Percentiles rank a stretch among this genome's conserved stretches.
Evolutionary conservation across 2,797 vertebrate species (phyloP).

Genomic region (Microtus californicus): DNA sequence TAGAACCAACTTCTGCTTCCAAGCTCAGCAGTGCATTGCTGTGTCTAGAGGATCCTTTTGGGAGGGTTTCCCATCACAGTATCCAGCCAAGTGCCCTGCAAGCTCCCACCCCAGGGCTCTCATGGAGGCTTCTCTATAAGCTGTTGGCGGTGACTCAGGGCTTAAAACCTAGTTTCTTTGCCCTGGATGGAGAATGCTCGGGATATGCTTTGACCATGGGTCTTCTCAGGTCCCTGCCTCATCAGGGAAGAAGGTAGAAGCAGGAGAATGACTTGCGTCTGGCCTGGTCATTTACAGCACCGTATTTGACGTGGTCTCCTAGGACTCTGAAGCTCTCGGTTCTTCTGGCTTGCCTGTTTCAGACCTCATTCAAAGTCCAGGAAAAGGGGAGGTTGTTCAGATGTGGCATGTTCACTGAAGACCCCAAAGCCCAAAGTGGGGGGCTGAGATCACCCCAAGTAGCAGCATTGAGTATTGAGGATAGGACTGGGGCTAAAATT

Average conservation of each 20-base stretch:
- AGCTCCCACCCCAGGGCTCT: neutral
- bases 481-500: neutral
- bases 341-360: fast-evolving
- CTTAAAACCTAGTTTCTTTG: neutral
- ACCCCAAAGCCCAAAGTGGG: no score
- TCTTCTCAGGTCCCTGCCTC: neutral
- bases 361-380: neutral
- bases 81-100: no score
- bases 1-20: neutral
- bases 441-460: neutral
- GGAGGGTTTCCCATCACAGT: neutral
- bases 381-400: neutral
- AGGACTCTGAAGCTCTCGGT: fast-evolving
- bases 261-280: fast-evolving
- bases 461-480: neutral
- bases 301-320: fast-evolving
- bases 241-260: neutral
- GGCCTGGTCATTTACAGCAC: neutral
- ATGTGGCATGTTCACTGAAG: neutral
- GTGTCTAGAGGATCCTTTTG: neutral
- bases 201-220: neutral
- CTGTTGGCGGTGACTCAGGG: neutral
- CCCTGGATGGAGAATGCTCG: neutral
- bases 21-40: fast-evolving
- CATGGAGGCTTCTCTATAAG: no score